phyloP scores from a whole-genome alignment of 2,797 vertebrate species.

The Pterois miles region DNA sequence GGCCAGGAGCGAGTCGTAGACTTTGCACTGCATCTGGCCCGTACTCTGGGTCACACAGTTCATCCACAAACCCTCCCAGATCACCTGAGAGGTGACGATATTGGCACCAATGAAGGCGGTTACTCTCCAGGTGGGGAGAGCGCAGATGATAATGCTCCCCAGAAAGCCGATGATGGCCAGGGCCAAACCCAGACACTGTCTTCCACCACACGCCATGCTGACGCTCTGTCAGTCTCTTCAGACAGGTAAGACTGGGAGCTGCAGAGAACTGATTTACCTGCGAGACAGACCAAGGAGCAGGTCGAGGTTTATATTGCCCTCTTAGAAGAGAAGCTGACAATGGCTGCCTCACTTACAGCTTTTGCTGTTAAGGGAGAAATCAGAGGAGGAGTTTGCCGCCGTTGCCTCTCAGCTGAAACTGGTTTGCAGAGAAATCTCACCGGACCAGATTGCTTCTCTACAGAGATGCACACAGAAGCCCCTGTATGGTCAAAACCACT shows the following conservation, averaged over 20 bases:
- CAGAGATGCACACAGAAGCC: background rate
- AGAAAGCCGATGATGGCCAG: constrained; percentile 88
- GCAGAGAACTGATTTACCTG: background rate
- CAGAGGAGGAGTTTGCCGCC: constrained; percentile 49
- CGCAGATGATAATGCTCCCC: constrained; percentile 86
- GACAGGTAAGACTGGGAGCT: background rate
- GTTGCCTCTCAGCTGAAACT: constrained; percentile 31
- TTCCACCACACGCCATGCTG: constrained; percentile 86
- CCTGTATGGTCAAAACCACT: background rate
- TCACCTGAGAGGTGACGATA: constrained; percentile 88
- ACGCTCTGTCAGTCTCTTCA: background rate
- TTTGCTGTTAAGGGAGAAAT: background rate
- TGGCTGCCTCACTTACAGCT: background rate
- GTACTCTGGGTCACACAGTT: constrained; percentile 92
- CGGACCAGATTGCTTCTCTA: constrained; percentile 18
- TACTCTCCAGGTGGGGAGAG: constrained; percentile 90
- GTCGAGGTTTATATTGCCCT: background rate
- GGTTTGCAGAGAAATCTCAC: constrained; percentile 42
- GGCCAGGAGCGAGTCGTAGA: constrained; percentile 89
- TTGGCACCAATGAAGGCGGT: constrained; percentile 90
- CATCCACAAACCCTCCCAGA: constrained; percentile 96
- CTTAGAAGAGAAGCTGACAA: background rate
- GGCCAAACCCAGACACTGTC: constrained; percentile 87
- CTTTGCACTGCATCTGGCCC: constrained; percentile 92
- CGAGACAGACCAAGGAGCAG: background rate